Evolutionary conservation across 2,797 vertebrate species (phyloP), one percentile per base, ranked within the genome.

Genomic region (Silurus aristotelis): DNA sequence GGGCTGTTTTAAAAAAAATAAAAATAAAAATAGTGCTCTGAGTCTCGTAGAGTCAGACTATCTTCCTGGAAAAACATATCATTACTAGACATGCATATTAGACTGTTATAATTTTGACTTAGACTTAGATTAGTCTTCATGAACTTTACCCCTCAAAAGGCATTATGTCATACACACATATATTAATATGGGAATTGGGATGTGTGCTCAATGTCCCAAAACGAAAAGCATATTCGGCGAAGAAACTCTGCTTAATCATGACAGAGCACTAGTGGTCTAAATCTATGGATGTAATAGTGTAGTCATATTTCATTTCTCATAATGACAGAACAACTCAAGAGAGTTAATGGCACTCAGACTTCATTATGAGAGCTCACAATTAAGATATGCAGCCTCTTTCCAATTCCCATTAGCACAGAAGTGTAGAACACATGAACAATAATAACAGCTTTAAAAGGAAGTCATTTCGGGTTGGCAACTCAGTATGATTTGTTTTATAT

Each of bases 61-160:
- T 71, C 64, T 89, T 81, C 87, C 56, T 87, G 80, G 64, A 78
- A 82, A 84, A 87, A 84, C 17, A 70, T 61, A 89, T 83, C 46
- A 60, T 83, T 78, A 88, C 68, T 77, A 85, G 48, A 72, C 83
- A 85, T 88, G 84, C 55, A 19, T 68, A 78, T 89, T 84, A 58
- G 46, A 31, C 60, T 9, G 15, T 66, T 68, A 77, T n/a, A 85
- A 85, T 83, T 68, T 17, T 43, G 52, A 89, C 87, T 70, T 78
- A 81, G 52, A 89, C 87, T 70, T 72, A 81, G 78, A 87, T 89
- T 71, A 80, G 66, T 87, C 20, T 60, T 60, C 13, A 15, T 84
- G 63, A 83, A 71, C 84, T 83, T 75, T 70, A 64, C 63, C 84
- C 84, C 85, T 86, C 72, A 80, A 87, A 83, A 81, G 25, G 60